Percentiles rank a stretch among this genome's conserved stretches.
phyloP scores from a whole-genome alignment of 2,797 vertebrate genomes.

The Peromyscus eremicus region DNA sequence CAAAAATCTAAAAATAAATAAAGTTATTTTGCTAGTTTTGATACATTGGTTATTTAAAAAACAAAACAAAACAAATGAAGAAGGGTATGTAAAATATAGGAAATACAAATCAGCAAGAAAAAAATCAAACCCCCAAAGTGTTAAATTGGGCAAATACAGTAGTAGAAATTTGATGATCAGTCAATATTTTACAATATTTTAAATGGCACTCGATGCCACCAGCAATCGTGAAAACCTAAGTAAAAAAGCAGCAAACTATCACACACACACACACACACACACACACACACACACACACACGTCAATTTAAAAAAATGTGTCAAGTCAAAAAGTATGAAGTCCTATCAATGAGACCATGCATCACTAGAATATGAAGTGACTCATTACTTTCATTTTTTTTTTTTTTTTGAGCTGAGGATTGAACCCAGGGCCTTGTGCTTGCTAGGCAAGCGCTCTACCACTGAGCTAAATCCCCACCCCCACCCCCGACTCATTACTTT shows the following conservation, averaged over 20 bases:
- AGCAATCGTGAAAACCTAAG: neutral
- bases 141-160: neutral
- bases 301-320: neutral
- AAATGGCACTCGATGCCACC: neutral
- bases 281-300: neutral
- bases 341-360: neutral
- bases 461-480: too few relatives aligned
- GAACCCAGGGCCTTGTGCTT: too few relatives aligned
- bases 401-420: too few relatives aligned
- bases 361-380: neutral
- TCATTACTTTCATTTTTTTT: neutral
- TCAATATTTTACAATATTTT: neutral
- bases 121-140: neutral
- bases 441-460: too few relatives aligned
- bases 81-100: neutral
- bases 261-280: neutral
- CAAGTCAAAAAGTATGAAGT: neutral
- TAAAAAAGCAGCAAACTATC: neutral
- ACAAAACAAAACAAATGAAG: neutral
- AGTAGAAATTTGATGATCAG: neutral
- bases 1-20: neutral
- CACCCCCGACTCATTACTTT: neutral
- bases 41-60: neutral
- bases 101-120: neutral
- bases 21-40: neutral